Evolutionary conservation across 92 coral and sea anemone species (phyloP).

Genomic region (Siderastrea radians): DNA sequence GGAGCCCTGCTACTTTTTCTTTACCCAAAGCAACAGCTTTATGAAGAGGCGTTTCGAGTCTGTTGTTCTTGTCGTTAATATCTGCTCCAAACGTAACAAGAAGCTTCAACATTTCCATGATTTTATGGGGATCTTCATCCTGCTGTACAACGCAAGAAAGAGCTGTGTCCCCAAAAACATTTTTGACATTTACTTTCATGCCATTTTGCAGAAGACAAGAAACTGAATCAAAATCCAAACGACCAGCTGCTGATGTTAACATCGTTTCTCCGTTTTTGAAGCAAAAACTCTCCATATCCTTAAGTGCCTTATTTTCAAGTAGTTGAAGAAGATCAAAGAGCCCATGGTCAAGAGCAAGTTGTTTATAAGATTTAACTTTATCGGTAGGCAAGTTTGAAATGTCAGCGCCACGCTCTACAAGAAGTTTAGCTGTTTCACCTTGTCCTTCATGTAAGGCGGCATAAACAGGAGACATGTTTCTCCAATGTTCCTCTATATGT

Average conservation of each 20-base stretch:
- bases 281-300: neutral
- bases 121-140: neutral
- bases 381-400: neutral
- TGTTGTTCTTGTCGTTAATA: slow-evolving; percentile 7
- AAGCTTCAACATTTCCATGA: slow-evolving; percentile 22
- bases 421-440: slow-evolving; percentile 13
- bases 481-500: neutral
- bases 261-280: neutral
- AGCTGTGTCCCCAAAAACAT: neutral
- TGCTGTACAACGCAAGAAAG: neutral
- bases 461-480: neutral
- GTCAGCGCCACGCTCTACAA: slow-evolving; percentile 23
- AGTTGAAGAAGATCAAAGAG: neutral
- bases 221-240: neutral
- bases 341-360: slow-evolving; percentile 3
- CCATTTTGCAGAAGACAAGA: slow-evolving; percentile 5
- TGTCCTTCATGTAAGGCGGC: slow-evolving; percentile 2
- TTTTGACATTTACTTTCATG: neutral
- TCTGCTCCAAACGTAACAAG: slow-evolving; percentile 20
- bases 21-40: neutral
- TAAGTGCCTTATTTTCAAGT: neutral
- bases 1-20: slow-evolving; percentile 2
- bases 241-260: neutral
- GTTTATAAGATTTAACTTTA: neutral
- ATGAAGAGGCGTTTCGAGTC: slow-evolving; percentile 15